These are phyloP conservation scores for Hedychridium roseum DNA, from an alignment of 2,888 invertebrate genomes.

Conservation along the genomic window DNA sequence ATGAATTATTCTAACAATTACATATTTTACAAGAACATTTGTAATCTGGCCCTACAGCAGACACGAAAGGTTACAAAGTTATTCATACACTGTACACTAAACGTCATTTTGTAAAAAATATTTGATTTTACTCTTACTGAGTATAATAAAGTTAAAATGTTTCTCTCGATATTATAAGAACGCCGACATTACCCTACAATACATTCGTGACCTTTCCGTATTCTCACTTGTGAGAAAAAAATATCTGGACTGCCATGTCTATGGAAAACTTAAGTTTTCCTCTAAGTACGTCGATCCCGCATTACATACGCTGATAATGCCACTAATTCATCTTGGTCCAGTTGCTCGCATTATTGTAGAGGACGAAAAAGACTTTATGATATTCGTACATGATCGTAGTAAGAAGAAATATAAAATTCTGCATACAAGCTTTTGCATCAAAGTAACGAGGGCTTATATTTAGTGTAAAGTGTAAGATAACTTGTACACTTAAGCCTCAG, in stretches of 20 bases:
- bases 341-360: conserved; percentile 9
- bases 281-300: conserved; percentile 19
- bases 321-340: conserved; percentile 19
- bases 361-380: no score
- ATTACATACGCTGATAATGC: conserved; percentile 10
- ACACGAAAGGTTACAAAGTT: conserved; percentile 44
- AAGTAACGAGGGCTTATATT: conserved; percentile 22
- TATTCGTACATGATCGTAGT: no score
- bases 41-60: conserved; percentile 46
- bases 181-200: conserved; percentile 6
- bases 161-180: no score
- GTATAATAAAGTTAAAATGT: no score
- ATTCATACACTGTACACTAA: conserved; percentile 52
- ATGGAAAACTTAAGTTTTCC: conserved; percentile 7
- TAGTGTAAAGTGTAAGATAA: conserved; percentile 51
- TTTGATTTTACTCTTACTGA: conserved; percentile 22
- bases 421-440: no score
- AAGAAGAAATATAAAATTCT: no score
- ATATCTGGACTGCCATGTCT: conserved; percentile 6
- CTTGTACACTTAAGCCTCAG: conserved; percentile 51
- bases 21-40: conserved; percentile 56
- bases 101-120: conserved; percentile 37
- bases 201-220: conserved; percentile 4
- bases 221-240: conserved; percentile 3
- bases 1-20: conserved; percentile 50